Evolutionary conservation across 2,113 vertebrate species (phyloP).

Genomic region (Chiloscyllium plagiosum): DNA sequence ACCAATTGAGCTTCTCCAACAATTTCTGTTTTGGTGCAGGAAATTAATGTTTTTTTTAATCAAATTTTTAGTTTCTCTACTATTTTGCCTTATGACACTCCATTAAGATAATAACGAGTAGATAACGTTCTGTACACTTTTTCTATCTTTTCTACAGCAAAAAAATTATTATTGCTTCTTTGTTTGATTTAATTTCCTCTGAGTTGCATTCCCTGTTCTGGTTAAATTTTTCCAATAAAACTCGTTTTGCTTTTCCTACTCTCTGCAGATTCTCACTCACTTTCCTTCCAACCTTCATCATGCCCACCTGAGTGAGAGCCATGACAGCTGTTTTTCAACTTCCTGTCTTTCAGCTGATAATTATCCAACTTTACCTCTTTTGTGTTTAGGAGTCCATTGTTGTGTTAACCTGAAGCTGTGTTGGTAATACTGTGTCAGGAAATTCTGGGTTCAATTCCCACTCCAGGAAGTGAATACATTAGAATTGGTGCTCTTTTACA

Average conservation of each 20-base stretch:
- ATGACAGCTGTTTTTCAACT: background rate
- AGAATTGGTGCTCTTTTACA: too few relatives aligned
- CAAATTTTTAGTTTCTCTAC: background rate
- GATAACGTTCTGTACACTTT: background rate
- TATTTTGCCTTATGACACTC: background rate
- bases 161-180: background rate
- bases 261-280: background rate
- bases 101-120: background rate
- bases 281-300: background rate
- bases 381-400: background rate
- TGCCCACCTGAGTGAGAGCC: background rate
- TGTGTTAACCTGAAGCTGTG: too few relatives aligned
- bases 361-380: background rate
- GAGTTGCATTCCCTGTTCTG: background rate
- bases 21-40: background rate
- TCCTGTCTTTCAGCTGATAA: background rate
- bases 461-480: too few relatives aligned
- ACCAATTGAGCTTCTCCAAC: too few relatives aligned
- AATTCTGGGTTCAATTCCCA: too few relatives aligned
- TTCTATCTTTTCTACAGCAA: background rate
- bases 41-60: background rate
- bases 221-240: background rate
- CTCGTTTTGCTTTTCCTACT: background rate
- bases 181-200: background rate
- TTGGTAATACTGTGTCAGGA: too few relatives aligned